Conservation (phyloP, 2,113 vertebrate species). For the Nothoprocta pentlandii region DNA sequence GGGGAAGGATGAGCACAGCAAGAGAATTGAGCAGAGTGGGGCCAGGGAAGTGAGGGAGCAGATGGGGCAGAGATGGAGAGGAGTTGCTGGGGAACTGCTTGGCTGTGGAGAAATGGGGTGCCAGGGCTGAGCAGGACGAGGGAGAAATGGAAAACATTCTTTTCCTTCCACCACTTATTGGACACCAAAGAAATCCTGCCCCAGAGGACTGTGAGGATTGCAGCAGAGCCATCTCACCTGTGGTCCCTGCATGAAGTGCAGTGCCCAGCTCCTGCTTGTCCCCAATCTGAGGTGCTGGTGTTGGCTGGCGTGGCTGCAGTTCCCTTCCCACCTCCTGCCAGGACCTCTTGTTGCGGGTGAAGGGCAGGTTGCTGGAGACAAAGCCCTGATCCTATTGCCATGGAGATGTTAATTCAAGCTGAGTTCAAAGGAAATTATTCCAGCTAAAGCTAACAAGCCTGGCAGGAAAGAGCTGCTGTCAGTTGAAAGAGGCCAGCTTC, state of each 20-base stretch:
- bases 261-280: not conserved
- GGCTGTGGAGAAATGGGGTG: not conserved
- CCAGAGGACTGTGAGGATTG: not conserved
- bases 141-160: not conserved
- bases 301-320: not conserved
- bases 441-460: constrained; percentile 76
- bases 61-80: not conserved
- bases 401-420: constrained; percentile 82
- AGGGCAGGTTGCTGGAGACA: constrained; percentile 74
- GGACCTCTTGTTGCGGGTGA: constrained; percentile 60
- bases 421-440: constrained; percentile 82
- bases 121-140: not conserved
- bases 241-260: not conserved
- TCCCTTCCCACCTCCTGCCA: not conserved
- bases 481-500: constrained; percentile 37
- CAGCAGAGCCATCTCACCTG: not conserved
- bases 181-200: not conserved
- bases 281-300: not conserved
- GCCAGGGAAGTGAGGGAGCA: not conserved
- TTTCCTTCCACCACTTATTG: not conserved
- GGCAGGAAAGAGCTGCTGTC: constrained; percentile 66
- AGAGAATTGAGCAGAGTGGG: not conserved
- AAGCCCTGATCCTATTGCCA: constrained; percentile 76
- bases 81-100: not conserved
- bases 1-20: not conserved